Evolutionary conservation across 2,888 invertebrate genomes (phyloP).

Genomic region (Drosophila conformis): DNA sequence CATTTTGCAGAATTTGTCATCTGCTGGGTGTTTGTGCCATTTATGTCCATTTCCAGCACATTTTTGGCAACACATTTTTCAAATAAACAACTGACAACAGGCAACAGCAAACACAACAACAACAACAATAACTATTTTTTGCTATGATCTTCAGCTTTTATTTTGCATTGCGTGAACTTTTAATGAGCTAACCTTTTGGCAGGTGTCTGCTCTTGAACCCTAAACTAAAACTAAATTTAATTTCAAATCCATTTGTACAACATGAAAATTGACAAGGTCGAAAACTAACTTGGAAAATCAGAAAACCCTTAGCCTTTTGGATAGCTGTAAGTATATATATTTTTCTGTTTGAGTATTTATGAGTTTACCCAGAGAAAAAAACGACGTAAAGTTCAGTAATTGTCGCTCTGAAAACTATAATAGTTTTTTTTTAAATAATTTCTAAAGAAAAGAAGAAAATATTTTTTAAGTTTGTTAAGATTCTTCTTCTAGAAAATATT

Average conservation of each 20-base stretch:
- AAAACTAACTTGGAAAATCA: background rate
- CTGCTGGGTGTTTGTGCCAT: conserved; percentile 58
- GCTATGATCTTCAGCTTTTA: conserved; percentile 43
- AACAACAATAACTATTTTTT: conserved; percentile 14
- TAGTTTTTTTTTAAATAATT: background rate
- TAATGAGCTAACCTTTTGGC: conserved; percentile 50
- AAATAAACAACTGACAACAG: conserved; percentile 54
- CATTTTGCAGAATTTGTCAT: conserved; percentile 61
- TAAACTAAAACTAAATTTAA: background rate
- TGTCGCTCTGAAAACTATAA: background rate
- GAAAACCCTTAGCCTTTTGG: background rate
- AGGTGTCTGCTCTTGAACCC: conserved; percentile 35
- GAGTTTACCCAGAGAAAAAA: background rate
- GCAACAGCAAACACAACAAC: conserved; percentile 26
- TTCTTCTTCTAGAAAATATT: background rate
- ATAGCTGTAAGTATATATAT: background rate
- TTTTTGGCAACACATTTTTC: conserved; percentile 64
- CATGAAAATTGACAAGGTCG: background rate
- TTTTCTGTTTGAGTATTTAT: background rate
- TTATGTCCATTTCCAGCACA: conserved; percentile 56
- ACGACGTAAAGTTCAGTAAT: background rate
- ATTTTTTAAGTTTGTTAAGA: background rate
- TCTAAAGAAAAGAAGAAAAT: background rate
- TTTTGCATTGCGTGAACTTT: conserved; percentile 43
- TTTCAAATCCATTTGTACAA: background rate